These are phyloP conservation scores for Drosophila watanabei DNA, from an alignment of 1,140 invertebrate genomes.

Conservation along the genomic window DNA sequence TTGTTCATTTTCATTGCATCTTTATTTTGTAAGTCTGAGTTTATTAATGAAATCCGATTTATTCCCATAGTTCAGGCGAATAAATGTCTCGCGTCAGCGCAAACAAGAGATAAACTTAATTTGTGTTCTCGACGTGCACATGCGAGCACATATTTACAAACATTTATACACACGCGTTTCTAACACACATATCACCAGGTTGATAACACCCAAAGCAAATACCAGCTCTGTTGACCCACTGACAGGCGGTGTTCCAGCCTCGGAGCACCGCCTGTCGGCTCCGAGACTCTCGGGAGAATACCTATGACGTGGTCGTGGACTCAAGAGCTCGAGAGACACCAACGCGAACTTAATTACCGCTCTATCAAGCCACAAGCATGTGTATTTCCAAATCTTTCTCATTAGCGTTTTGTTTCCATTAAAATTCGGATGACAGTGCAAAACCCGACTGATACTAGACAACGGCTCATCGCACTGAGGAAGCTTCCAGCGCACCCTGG, in stretches of 20 bases:
- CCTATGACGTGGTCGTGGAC: constrained; percentile 14
- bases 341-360: constrained; percentile 17
- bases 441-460: constrained; percentile 4
- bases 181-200: constrained; percentile 20
- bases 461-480: neutral
- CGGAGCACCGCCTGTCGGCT: constrained; percentile 37
- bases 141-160: neutral
- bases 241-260: constrained; percentile 44
- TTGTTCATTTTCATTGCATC: neutral
- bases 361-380: constrained; percentile 22
- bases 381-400: constrained; percentile 20
- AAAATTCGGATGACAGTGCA: constrained; percentile 31
- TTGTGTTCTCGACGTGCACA: constrained; percentile 10
- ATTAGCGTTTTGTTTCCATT: constrained; percentile 25
- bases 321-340: neutral
- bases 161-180: constrained; percentile 8
- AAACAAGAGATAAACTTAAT: constrained; percentile 7
- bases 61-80: neutral
- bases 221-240: constrained; percentile 32
- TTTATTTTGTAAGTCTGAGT: neutral
- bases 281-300: constrained; percentile 1
- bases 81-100: neutral
- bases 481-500: constrained; percentile 23
- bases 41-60: neutral
- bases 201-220: constrained; percentile 30